Evolutionary conservation across 2,113 vertebrate genomes (phyloP), one percentile per base, ranked within the genome.

Genomic region (Sebastes fasciatus): DNA sequence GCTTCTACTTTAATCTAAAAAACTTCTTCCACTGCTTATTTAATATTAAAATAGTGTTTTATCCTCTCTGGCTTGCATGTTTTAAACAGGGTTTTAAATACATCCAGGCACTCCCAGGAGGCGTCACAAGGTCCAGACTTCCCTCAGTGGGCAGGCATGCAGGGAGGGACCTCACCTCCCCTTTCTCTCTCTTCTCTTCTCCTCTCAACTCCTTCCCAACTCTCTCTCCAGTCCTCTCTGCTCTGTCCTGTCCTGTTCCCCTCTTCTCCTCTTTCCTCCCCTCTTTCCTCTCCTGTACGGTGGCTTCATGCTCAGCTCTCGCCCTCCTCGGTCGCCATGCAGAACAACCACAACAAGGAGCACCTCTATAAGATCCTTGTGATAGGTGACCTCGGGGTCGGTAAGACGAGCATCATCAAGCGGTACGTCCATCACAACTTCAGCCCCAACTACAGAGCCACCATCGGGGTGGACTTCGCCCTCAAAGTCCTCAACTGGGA

Each of bases 401-500:
- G 95, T 1, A 96, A 96, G 81, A 96, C 95, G 82, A 96, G 95
- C 91, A 94, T 96, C 87, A 96, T 96, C 67, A 99, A 99, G 75
- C 97, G 98, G 8, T 99, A 99, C 90, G 98, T 99, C 51, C 98
- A 99, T 86, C 98, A 98, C 94, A 98, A 94, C 72, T 96, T 94
- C 91, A 96, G 95, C 62, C 94, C 94, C 17, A 96, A 96, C 92
- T 96, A 96, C 95, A 95, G 98, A 60, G 98, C 98, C 83, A 99
- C 98, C 86, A 99, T 99, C 10, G 98, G 98, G 0, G 98, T 99
- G 91, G 98, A 99, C 91, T 99, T 99, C 88, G 98, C 98, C 14
- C 95, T 99, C 73, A 99, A 99, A 93, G 98, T 99, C 81, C 96
- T 99, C 3, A 97, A 95, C 94, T 99, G 97, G 98, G 97, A 99